A percentile compares a stretch with the other conserved stretches of the same genome.
Evolutionary conservation across 2,113 vertebrate species (phyloP).

Genomic region (Leiothrix lutea): DNA sequence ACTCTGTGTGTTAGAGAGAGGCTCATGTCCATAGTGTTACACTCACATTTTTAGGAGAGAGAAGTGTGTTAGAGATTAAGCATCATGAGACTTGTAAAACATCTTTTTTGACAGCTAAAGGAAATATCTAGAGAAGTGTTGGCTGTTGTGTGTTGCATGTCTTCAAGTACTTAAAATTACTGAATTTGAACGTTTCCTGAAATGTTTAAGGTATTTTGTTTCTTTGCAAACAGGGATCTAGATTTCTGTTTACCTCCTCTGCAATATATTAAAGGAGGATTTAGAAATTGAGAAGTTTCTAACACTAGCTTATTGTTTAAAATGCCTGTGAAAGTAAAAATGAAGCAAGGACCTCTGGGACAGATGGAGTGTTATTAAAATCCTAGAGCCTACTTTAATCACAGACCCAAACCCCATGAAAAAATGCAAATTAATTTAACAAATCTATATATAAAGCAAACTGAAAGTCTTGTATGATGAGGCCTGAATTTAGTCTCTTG

Average conservation of each 20-base stretch:
- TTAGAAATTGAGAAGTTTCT: not conserved
- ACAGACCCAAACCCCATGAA: not conserved
- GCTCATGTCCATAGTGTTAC: not conserved
- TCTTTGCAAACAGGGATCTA: not conserved
- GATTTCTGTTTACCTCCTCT: not conserved
- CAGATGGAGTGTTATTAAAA: slow-evolving; percentile 27
- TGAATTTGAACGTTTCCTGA: not conserved
- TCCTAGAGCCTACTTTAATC: not conserved
- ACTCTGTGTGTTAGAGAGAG: not conserved
- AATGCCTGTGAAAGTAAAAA: not conserved
- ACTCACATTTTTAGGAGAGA: not conserved
- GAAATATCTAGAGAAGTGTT: slow-evolving; percentile 8
- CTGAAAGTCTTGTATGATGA: not conserved
- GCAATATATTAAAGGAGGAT: not conserved
- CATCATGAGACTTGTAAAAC: not conserved
- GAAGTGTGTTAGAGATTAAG: not conserved
- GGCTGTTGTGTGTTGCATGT: not conserved
- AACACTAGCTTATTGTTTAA: not conserved
- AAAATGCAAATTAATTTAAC: not conserved
- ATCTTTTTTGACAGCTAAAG: slow-evolving; percentile 26
- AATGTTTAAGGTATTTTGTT: not conserved
- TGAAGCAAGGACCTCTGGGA: not conserved
- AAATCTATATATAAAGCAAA: not conserved
- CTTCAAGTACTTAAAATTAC: not conserved
- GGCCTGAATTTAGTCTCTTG: not conserved